phyloP scores from a whole-genome alignment of 2,113 vertebrate genomes.

The Arothron firmamentum region DNA sequence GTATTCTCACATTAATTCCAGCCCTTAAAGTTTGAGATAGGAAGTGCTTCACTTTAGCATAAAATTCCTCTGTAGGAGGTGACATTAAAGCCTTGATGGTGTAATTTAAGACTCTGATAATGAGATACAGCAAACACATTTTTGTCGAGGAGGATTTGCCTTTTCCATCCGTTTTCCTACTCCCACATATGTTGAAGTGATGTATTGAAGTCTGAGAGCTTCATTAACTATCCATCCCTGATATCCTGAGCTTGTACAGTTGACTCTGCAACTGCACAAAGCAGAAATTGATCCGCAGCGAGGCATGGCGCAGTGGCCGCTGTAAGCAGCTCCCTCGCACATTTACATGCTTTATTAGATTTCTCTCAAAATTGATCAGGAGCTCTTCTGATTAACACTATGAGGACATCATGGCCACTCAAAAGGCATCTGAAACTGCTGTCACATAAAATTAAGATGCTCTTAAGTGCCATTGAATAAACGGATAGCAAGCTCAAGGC shows the following conservation, averaged over 20 bases:
- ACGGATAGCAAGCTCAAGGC: constrained; percentile 30
- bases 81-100: constrained; percentile 10
- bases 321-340: constrained; percentile 15
- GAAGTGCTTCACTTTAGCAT: constrained; percentile 11
- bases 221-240: constrained; percentile 68
- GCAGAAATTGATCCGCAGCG: constrained; percentile 39
- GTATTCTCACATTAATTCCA: constrained; percentile 1
- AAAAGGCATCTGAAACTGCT: constrained; percentile 25
- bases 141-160: constrained; percentile 30
- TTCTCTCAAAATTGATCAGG: constrained; percentile 29
- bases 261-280: constrained; percentile 19
- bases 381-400: constrained; percentile 34
- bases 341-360: constrained; percentile 40
- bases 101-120: constrained; percentile 38
- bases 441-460: constrained; percentile 11
- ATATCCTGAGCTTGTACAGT: constrained; percentile 53
- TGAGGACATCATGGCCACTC: constrained; percentile 7
- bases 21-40: too few relatives aligned
- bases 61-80: constrained; percentile 14
- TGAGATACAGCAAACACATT: constrained; percentile 34
- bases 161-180: constrained; percentile 20
- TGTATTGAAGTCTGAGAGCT: constrained; percentile 45
- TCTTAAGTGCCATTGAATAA: constrained; percentile 35
- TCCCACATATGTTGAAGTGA: constrained; percentile 40
- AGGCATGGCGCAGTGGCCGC: constrained; percentile 20